Conservation (phyloP, 2,113 vertebrate species). For the Mellivora capensis region DNA sequence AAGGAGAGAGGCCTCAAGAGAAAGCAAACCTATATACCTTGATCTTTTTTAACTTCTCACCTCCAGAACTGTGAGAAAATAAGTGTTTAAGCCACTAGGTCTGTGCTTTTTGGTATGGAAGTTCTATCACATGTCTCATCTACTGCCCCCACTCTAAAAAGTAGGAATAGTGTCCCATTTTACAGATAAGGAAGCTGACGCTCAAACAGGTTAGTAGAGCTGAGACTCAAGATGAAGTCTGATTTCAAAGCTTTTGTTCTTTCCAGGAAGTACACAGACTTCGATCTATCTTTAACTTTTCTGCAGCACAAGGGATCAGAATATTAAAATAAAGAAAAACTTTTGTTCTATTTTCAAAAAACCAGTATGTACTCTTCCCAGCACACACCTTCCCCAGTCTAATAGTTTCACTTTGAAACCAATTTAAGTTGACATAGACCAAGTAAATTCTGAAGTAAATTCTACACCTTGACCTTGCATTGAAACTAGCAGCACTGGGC, state of each 20-base stretch:
- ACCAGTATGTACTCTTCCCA: neutral
- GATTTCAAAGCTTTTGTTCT: constrained; percentile 2
- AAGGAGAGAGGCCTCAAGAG: neutral
- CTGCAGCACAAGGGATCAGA: neutral
- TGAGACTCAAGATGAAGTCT: neutral
- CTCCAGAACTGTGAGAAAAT: neutral
- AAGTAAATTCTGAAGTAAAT: neutral
- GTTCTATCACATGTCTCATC: neutral
- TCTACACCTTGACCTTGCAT: neutral
- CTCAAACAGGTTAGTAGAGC: neutral
- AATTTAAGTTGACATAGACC: neutral
- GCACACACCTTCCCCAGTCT: neutral
- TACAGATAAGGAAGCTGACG: neutral
- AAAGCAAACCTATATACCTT: neutral
- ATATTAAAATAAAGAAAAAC: neutral
- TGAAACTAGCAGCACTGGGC: neutral
- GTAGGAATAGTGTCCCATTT: neutral
- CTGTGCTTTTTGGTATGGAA: neutral
- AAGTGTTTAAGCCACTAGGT: neutral
- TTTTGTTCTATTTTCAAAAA: constrained; percentile 4
- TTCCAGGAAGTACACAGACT: neutral
- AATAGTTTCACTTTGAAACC: neutral
- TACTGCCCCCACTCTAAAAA: neutral
- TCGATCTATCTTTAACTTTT: neutral
- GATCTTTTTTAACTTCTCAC: neutral